These are phyloP conservation scores for Pogonocherus hispidulus DNA, from an alignment of 2,888 invertebrate species.

Conservation along the genomic window DNA sequence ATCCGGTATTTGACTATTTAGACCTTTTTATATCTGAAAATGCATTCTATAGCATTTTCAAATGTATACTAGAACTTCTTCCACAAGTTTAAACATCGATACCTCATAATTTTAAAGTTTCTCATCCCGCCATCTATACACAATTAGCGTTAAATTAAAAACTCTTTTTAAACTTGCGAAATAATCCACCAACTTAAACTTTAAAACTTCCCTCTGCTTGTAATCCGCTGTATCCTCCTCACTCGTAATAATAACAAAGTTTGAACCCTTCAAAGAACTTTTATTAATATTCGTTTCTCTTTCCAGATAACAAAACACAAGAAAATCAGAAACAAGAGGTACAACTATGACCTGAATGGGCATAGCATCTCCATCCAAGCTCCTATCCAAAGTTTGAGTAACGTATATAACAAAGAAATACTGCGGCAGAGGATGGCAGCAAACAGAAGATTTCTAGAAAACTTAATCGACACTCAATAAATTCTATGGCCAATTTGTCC, in stretches of 20 bases:
- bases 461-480: conserved; percentile 46
- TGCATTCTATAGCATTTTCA: too few species aligned
- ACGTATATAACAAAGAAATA: conserved; percentile 49
- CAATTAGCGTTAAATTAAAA: conserved; percentile 2
- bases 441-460: conserved; percentile 53
- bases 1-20: too few species aligned
- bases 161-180: background rate
- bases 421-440: conserved; percentile 49
- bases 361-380: conserved; percentile 56
- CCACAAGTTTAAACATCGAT: background rate
- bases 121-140: background rate
- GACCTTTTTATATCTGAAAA: too few species aligned
- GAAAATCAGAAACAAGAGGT: conserved; percentile 49
- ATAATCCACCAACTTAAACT: background rate
- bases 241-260: too few species aligned
- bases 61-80: too few species aligned
- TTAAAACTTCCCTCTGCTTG: background rate
- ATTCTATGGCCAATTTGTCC: background rate
- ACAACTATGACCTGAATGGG: conserved; percentile 43
- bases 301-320: conserved; percentile 48
- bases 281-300: conserved; percentile 22
- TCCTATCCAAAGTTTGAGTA: conserved; percentile 51
- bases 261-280: background rate
- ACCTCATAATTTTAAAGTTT: background rate
- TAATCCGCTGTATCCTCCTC: too few species aligned